phyloP scores from a whole-genome alignment of 2,888 invertebrate genomes.

The Caenorhabditis sp. region DNA sequence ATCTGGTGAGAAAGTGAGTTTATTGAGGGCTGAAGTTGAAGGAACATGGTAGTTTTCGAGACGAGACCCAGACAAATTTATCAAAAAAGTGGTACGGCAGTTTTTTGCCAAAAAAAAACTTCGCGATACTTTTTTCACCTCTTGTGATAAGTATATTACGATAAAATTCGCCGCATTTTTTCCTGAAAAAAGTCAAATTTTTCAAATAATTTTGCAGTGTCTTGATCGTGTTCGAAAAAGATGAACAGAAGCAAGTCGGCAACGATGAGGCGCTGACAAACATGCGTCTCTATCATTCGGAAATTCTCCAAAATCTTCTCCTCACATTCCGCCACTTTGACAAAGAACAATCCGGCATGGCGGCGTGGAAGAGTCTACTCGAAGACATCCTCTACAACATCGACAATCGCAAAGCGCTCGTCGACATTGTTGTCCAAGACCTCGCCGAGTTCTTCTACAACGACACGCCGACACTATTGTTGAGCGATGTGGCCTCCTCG shows the following conservation, averaged over 20 bases:
- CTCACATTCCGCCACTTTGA: constrained; percentile 3
- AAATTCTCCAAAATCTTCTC: constrained; percentile 3
- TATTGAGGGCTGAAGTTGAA: constrained; percentile 2
- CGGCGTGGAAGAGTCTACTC: constrained; percentile 8
- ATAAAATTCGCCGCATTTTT: too few relatives aligned
- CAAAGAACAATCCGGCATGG: constrained; percentile 13
- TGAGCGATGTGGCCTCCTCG: neutral
- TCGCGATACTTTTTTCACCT: too few relatives aligned
- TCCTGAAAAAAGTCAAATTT: neutral
- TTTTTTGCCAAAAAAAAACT: too few relatives aligned
- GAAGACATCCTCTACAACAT: constrained; percentile 6
- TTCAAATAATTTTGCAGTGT: too few relatives aligned
- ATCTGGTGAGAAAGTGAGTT: constrained; percentile 14
- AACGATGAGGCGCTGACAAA: too few relatives aligned
- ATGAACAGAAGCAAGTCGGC: too few relatives aligned
- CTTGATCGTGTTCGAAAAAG: neutral
- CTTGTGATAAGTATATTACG: too few relatives aligned
- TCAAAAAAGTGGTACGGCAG: too few relatives aligned
- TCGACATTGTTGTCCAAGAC: constrained; percentile 12
- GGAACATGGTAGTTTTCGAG: too few relatives aligned
- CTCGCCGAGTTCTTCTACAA: constrained; percentile 7
- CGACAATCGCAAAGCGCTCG: constrained; percentile 9
- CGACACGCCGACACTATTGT: constrained; percentile 5
- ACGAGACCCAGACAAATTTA: too few relatives aligned
- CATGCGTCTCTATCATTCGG: neutral